phyloP scores from a whole-genome alignment of 2,888 invertebrate genomes.

The Saturnia pavonia region DNA sequence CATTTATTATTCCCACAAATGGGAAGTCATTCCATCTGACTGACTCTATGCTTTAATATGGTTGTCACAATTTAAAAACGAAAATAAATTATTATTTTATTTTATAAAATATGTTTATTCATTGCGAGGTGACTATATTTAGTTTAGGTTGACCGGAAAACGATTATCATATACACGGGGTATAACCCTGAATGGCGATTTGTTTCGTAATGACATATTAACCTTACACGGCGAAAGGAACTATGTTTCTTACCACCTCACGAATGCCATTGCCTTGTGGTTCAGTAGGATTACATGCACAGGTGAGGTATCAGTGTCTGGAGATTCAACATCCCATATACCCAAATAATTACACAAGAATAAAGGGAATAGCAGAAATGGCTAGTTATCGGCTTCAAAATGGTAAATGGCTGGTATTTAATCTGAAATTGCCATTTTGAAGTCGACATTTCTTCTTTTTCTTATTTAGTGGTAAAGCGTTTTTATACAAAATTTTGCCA shows the following conservation, averaged over 20 bases:
- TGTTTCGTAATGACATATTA: background rate
- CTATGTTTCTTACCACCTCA: background rate
- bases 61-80: background rate
- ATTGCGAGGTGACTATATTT: background rate
- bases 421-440: too few species aligned
- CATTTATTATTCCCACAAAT: too few species aligned
- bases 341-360: background rate
- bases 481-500: too few species aligned
- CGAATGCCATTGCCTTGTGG: too few species aligned
- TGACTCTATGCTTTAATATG: background rate
- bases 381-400: too few species aligned
- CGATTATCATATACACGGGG: background rate
- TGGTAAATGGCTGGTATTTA: too few species aligned
- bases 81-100: background rate
- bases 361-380: too few species aligned
- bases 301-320: background rate
- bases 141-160: background rate
- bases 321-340: background rate
- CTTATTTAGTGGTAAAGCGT: too few species aligned
- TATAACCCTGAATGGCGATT: too few species aligned
- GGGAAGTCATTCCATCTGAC: conserved; percentile 6
- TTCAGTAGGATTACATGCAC: background rate
- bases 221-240: background rate
- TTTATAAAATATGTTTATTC: background rate
- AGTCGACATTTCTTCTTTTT: too few species aligned